Evolutionary conservation across 2,888 invertebrate genomes (phyloP), one percentile per base, ranked within the genome.

Genomic region (Eudasyphora cyanicolor): DNA sequence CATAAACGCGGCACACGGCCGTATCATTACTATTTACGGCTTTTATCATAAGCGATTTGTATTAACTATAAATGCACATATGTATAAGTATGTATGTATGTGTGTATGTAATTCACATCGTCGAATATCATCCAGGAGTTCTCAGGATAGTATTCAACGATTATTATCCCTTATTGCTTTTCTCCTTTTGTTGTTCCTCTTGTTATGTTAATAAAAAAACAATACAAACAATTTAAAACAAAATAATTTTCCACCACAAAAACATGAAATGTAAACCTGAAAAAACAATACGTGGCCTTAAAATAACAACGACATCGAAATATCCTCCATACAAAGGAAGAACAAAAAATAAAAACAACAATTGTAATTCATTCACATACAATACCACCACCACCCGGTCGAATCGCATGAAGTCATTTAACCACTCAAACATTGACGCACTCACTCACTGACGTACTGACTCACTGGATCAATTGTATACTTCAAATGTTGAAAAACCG

Each of bases 241-340:
- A 67, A 19, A 57, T 45, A 76, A 79, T 76, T 49, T 76, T 67
- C 73, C 76, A 76, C 60, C 67, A 74, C 49, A 76, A 74, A 42
- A 82, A 69, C 71, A 79, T 73, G 10, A 79, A 76, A 71, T 67
- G 38, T 79, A 69, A 82, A 82, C 69, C 82, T 82, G 82, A 79
- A 82, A 79, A 67, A 82, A 79, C 73, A 79, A 35, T 75, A 49
- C 51, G 7, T 17, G 14, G 49, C n/a, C 62, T 60, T 76, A 42
- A 29, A 79, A 73, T 49, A 76, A 82, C 79, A 82, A 74, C 79
- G 67, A 24, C 21, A 67, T 21, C 42, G 67, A 79, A 73, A 76
- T 67, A 79, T 79, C 74, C 54, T 67, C 60, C 49, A 45, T 82
- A 69, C 14, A 27, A n/a, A n/a, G n/a, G n/a, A n/a, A n/a, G n/a